Base-by-base conservation (phyloP, 2,888 invertebrate species). In the Hipparchia semele region DNA sequence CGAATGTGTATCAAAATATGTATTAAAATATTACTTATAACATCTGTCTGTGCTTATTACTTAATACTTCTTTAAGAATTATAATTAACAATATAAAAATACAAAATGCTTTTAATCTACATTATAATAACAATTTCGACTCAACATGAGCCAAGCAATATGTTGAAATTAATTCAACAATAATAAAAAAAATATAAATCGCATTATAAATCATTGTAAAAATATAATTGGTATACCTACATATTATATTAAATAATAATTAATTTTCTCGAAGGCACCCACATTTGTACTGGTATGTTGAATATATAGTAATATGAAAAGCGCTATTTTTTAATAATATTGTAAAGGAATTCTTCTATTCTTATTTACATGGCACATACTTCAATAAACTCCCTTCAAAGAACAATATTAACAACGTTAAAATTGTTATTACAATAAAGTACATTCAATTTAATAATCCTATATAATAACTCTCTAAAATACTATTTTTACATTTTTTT, bases 361-460 rank as follows among this genome's bases (percentile, higher is more conserved):
- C 82, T 86, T 89, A 89, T 89, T 84, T 89, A 91, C 90, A 92
- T 92, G 92, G 92, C 92, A 92, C 92, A 84, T 86, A 80, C 81
- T 86, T 76, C 84, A 88, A 90, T 87, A 83, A 83, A 76, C 74
- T 78, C 23, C n/a, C 49, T 61, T 61, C 59, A 68, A 69, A 61
- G 49, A 61, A 68, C 60, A 60, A 23, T 23, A 23, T 23, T 23
- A 23, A 23, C 23, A 23, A 23, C 23, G 23, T 23, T 23, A 23
- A 23, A 23, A 23, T 23, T 23, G 23, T 23, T 45, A 61, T 61
- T 69, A 61, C 46, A 60, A 45, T 60, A 68, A 68, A 69, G 53
- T 51, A 69, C 51, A 61, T 69, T 69, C 51, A 61, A 60, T 53
- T 69, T 45, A 53, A 51, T 68, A 60, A 10, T 49, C 53, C 39